phyloP scores from a whole-genome alignment of 2,797 vertebrate genomes.

The Gambusia yucatana region DNA sequence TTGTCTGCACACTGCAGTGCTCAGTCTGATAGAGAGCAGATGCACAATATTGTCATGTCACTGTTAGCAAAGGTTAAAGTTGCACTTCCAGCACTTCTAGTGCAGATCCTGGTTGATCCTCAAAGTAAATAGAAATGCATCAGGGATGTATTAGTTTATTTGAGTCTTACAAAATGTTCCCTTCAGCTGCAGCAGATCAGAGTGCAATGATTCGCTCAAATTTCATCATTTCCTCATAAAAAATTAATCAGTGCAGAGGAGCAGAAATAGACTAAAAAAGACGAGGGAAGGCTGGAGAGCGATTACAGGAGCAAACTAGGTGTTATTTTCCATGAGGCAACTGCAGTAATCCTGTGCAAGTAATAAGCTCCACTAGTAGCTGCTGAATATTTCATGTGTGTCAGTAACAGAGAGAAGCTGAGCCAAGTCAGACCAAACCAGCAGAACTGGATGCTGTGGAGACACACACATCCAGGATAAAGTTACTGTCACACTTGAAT shows the following conservation, averaged over 20 bases:
- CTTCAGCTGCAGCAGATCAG: constrained; percentile 10
- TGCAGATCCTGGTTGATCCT: background rate
- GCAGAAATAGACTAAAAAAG: constrained; percentile 23
- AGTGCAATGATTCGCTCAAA: constrained; percentile 22
- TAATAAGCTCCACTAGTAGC: constrained; percentile 57
- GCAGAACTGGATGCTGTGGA: constrained; percentile 8
- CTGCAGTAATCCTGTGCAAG: constrained; percentile 47
- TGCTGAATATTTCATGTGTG: constrained; percentile 76
- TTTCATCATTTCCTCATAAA: constrained; percentile 26
- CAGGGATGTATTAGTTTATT: background rate
- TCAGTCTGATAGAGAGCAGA: constrained; percentile 1
- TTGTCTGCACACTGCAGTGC: background rate
- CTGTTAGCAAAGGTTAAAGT: constrained; percentile 8
- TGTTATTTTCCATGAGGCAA: constrained; percentile 50
- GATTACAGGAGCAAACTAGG: constrained; percentile 20
- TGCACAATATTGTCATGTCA: background rate
- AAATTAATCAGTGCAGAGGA: constrained; percentile 31
- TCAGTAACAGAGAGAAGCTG: constrained; percentile 57
- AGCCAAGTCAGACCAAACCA: constrained; percentile 18
- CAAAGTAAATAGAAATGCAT: background rate
- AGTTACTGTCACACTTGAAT: constrained; percentile 59
- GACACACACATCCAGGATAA: constrained; percentile 32
- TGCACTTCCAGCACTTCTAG: background rate
- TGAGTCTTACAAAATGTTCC: background rate
- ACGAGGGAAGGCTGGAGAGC: constrained; percentile 22